Base-by-base conservation (phyloP, 2,888 invertebrate species). In the Hypselothyrea guttata region DNA sequence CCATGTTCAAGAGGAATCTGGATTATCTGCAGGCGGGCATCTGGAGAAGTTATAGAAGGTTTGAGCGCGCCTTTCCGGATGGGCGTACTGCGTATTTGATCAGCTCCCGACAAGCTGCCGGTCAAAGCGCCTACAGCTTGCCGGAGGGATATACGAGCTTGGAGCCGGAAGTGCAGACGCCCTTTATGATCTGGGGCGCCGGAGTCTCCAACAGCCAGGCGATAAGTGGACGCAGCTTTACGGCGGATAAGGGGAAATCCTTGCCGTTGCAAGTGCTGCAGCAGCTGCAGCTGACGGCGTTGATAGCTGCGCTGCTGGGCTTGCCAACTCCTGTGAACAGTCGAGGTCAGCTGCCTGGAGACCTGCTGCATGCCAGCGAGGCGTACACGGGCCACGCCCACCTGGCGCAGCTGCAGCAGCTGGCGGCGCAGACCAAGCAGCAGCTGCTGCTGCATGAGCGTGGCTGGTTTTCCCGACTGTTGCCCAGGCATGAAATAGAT, bases 81-180 rank as follows among this genome's bases (percentile, higher is more conserved):
- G 91, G 92, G 1, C 91, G 91, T 82, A 98, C 98, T 0, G 93
- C 96, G 0, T 99, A 94, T 89, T 87, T 99, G 38, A 94, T 98
- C 88, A 97, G 98, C 8, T 93, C 99, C 4, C 98, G 98, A 90
- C 98, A 99, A 91, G 98, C 98, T 55, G 98, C 98, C 98, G 98
- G 98, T 12, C 94, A 98, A 90, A 97, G 97, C 95, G 98, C 98
- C 89, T 38, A 63, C 48, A 1, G 0, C 2, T n/a, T n/a, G n/a
- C n/a, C n/a, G n/a, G n/a, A n/a, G n/a, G n/a, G 1, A 9, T n/a
- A 0, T 7, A 28, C 28, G 1, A 9, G 1, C 5, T 7, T 28
- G 1, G 9, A 1, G 7, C 28, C 9, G 87, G 98, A 98, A 91
- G 98, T 98, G 0, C 92, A 96, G 89, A 97, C 97, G 4, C 99